Evolutionary conservation across 2,797 vertebrate genomes (phyloP).

Genomic region (Phoxinus dragarum): DNA sequence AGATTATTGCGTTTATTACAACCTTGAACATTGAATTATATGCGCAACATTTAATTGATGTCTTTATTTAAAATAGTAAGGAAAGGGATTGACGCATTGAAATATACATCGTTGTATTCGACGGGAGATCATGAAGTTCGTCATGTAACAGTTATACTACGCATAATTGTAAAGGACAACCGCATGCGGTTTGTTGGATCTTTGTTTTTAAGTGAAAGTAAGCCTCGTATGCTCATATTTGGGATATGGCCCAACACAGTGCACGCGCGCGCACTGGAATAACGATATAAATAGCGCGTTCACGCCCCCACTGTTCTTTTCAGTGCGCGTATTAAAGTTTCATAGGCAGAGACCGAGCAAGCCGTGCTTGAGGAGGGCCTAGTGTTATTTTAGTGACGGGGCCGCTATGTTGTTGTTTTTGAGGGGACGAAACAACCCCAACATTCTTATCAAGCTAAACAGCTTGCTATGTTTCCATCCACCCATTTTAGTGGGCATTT

Average conservation of each 20-base stretch:
- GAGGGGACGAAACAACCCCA: background rate
- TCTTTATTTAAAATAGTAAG: background rate
- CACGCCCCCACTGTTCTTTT: slow-evolving; percentile 59
- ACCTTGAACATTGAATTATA: slow-evolving; percentile 4
- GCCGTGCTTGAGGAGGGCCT: background rate
- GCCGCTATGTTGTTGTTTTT: slow-evolving; percentile 27
- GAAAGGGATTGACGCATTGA: slow-evolving; percentile 25
- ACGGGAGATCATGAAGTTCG: background rate
- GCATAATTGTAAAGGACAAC: background rate
- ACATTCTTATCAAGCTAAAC: slow-evolving; percentile 5
- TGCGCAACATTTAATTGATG: background rate
- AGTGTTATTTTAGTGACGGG: background rate
- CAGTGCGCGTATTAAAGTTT: slow-evolving; percentile 52
- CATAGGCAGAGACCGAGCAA: slow-evolving; percentile 21
- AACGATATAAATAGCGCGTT: slow-evolving; percentile 67
- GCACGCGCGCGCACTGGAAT: slow-evolving; percentile 58
- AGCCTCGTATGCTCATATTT: slow-evolving; percentile 41
- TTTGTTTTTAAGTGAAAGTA: slow-evolving; percentile 39
- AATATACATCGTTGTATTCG: background rate
- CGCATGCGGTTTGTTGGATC: slow-evolving; percentile 9
- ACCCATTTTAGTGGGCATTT: background rate
- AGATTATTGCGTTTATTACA: background rate
- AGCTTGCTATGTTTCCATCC: background rate
- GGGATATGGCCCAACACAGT: slow-evolving; percentile 48
- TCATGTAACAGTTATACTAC: background rate